Evolutionary conservation across 2,113 vertebrate species (phyloP).

Genomic region (Aspiorhynchus laticeps): DNA sequence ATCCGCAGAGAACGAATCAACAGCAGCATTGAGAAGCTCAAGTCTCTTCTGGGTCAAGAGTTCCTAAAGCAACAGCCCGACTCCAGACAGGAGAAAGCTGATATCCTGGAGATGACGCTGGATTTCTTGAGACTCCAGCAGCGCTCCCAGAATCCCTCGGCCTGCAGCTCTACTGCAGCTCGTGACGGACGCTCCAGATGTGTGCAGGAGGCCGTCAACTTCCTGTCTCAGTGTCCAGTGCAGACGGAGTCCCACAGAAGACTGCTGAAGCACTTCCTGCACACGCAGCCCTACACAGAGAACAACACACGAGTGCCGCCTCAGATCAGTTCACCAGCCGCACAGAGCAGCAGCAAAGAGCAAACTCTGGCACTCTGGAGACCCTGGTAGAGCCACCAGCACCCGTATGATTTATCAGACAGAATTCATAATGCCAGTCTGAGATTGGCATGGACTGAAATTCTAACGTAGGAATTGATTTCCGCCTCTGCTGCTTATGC

Average conservation of each 20-base stretch:
- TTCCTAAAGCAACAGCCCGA: constrained; percentile 57
- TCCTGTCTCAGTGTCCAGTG: constrained; percentile 51
- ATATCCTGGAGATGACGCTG: constrained; percentile 62
- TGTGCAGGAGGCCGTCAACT: constrained; percentile 56
- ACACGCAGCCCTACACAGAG: constrained; percentile 13
- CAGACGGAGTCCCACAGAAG: constrained; percentile 48
- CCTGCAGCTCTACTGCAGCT: constrained; percentile 27
- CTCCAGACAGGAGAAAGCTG: constrained; percentile 63
- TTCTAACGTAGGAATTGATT: constrained; percentile 35
- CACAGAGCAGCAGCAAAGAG: constrained; percentile 59
- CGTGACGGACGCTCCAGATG: constrained; percentile 56
- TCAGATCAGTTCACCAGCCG: constrained; percentile 41
- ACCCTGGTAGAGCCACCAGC: constrained; percentile 35
- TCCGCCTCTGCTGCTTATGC: constrained; percentile 10
- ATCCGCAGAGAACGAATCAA: constrained; percentile 63
- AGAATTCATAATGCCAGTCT: constrained; percentile 23
- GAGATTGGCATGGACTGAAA: constrained; percentile 32
- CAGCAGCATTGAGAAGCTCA: constrained; percentile 65
- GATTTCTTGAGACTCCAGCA: constrained; percentile 47
- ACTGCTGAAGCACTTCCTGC: constrained; percentile 53
- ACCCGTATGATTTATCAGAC: constrained; percentile 8
- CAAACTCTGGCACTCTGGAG: constrained; percentile 45
- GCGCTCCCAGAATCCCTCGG: constrained; percentile 56
- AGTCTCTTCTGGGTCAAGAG: constrained; percentile 59
- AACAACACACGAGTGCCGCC: constrained; percentile 11